Evolutionary conservation across 2,113 vertebrate genomes (phyloP), one percentile per base, ranked within the genome.

Genomic region (Amia ocellicauda): DNA sequence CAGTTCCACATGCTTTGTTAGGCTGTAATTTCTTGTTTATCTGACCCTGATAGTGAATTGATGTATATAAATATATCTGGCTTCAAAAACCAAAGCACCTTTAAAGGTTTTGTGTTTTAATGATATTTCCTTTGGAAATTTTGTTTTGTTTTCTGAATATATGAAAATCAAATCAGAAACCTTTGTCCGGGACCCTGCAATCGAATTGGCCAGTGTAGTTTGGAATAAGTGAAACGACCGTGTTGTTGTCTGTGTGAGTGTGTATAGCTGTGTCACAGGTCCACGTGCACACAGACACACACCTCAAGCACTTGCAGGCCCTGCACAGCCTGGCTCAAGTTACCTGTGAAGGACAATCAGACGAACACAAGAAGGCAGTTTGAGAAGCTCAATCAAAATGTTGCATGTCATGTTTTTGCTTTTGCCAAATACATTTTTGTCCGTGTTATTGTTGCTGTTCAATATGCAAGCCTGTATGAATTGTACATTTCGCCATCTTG

Each of bases 331-430:
- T 79, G 63, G 24, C 22, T 20, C n/a, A 54, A 23, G 51, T 20
- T 53, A 24, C 51, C 79, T 85, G 88, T 88, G 83, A 86, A 84
- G 77, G 86, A 89, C 89, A 89, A 90, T 90, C 89, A 84, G 73
- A 80, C 82, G 83, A 78, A 82, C 75, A 72, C 76, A 78, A 72
- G 79, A 83, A 82, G 75, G 80, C 82, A 72, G 70, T 78, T 82
- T 73, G 72, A 69, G 72, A 78, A 75, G 78, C 72, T 79, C 80
- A 78, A 77, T 80, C 82, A 80, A 70, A 78, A 77, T 69, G 71
- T 72, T 64, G 67, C 70, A 78, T 86, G 87, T 88, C 85, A 79
- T 69, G 79, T 77, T 79, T 76, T 78, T 84, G 77, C 81, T 79
- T 85, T 85, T 86, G 87, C 85, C 87, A 87, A 89, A 85, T 83